These are phyloP conservation scores for Cyclargus thomasi DNA, from an alignment of 1,140 invertebrate species.

Conservation along the genomic window DNA sequence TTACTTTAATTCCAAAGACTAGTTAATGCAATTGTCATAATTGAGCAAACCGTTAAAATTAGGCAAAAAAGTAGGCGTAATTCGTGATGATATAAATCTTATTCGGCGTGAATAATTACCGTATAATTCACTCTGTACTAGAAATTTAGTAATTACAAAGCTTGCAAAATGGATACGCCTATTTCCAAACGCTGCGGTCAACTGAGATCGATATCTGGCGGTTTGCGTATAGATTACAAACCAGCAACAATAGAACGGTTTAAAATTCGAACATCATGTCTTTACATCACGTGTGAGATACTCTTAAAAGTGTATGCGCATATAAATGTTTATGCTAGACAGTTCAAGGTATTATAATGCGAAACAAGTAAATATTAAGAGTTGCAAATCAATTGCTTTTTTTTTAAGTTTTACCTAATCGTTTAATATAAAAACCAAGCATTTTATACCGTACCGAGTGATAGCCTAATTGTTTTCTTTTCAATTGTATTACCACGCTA, in stretches of 20 bases:
- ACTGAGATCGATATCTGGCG: not conserved
- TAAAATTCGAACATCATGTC: constrained; percentile 9
- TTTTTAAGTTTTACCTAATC: no score
- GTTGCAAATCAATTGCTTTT: no score
- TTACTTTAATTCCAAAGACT: not conserved
- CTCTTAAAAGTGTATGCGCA: constrained; percentile 8
- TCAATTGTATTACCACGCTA: no score
- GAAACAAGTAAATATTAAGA: not conserved
- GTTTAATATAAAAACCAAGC: no score
- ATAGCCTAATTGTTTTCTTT: no score
- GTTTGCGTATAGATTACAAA: constrained; percentile 12
- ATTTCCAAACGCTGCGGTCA: constrained; percentile 12
- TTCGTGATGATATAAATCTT: not conserved
- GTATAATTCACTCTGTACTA: not conserved
- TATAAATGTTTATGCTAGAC: not conserved
- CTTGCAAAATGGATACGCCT: constrained; percentile 7
- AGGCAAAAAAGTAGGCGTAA: not conserved
- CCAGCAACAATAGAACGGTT: constrained; percentile 14
- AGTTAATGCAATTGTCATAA: not conserved
- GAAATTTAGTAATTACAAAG: not conserved
- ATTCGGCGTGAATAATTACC: not conserved
- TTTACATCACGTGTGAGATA: not conserved
- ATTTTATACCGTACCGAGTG: no score
- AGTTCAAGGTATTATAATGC: not conserved
- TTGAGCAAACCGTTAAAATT: not conserved